Evolutionary conservation across 2,113 vertebrate species (phyloP), one percentile per base, ranked within the genome.

Genomic region (Cheirogaleus medius): DNA sequence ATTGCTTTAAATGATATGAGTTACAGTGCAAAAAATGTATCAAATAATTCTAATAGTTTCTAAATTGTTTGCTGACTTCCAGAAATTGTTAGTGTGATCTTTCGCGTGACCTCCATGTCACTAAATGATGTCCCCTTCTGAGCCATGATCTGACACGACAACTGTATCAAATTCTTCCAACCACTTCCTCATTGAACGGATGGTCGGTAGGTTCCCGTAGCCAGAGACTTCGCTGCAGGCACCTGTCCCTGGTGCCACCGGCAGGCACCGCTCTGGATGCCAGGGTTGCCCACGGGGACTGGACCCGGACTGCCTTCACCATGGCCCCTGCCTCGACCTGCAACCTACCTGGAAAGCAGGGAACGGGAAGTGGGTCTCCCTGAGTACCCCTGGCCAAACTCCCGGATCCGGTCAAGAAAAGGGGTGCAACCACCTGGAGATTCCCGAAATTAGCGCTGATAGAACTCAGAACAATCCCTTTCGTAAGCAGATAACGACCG

Each of bases 11-110:
- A 74, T 80, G 23, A 85, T 63, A 18, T 54, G 52, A 29, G 3
- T 44, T 68, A 1, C 10, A 82, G 25, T 71, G 32, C 14, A 87
- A 82, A 71, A 8, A 52, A 83, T 42, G 34, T 42, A 42, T 87
- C 39, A 37, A 54, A 29, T 47, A 39, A 42, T 86, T 94, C 47
- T 68, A 87, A 49, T 76, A 76, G 84, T 91, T 91, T 84, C 32
- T 88, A 37, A 68, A 71, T 47, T 47, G 23, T 58, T 91, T 39
- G 20, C n/a, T 74, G 39, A 44, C 21, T 58, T 86, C 84, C 87
- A 81, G 44, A 73, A 71, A 44, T 17, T 5, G 54, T 39, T n/a
- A 9, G 42, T 87, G 39, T 56, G 37, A n/a, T 27, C 37, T 44
- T 29, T 56, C 60, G 1, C 78, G 39, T 66, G 58, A 27, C 27